A percentile compares a stretch with the other conserved stretches of the same genome.
Conservation (phyloP, 1,140 invertebrate genomes). For the Macrocentrus cingulum region DNA sequence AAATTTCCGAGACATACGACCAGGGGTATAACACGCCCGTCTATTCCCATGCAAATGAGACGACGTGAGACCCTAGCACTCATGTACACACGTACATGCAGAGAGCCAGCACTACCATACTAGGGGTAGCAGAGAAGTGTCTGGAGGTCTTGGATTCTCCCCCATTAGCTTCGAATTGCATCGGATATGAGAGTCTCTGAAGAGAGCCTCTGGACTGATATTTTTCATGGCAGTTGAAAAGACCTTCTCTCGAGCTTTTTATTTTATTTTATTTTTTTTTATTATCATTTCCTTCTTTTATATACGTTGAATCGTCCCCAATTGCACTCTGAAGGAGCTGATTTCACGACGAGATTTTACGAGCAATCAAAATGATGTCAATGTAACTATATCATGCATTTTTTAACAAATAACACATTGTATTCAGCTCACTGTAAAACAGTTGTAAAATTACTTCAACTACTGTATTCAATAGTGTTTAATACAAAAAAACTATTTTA, state of each 20-base stretch:
- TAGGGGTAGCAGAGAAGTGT: conserved; percentile 7
- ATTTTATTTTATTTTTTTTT: conserved; percentile 1
- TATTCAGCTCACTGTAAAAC: no score
- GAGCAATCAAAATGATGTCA: background rate
- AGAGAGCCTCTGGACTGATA: conserved; percentile 16
- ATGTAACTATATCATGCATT: no score
- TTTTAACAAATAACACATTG: no score
- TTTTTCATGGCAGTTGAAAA: conserved; percentile 17
- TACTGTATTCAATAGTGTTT: no score
- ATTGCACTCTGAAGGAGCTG: background rate
- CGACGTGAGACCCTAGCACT: background rate
- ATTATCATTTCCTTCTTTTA: conserved; percentile 7
- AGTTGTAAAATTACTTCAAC: no score
- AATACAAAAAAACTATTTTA: no score
- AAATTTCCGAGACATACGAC: conserved; percentile 30
- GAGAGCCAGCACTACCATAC: background rate
- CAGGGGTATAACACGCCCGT: conserved; percentile 21
- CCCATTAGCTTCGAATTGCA: conserved; percentile 32
- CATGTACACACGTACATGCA: background rate
- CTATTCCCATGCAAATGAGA: conserved; percentile 43
- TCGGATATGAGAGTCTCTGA: conserved; percentile 26
- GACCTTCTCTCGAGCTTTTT: conserved; percentile 10
- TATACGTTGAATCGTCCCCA: conserved; percentile 8
- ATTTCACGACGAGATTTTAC: background rate
- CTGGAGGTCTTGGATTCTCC: conserved; percentile 23